Evolutionary conservation across 1,140 invertebrate species (phyloP).

Genomic region (Bemisia tabaci): DNA sequence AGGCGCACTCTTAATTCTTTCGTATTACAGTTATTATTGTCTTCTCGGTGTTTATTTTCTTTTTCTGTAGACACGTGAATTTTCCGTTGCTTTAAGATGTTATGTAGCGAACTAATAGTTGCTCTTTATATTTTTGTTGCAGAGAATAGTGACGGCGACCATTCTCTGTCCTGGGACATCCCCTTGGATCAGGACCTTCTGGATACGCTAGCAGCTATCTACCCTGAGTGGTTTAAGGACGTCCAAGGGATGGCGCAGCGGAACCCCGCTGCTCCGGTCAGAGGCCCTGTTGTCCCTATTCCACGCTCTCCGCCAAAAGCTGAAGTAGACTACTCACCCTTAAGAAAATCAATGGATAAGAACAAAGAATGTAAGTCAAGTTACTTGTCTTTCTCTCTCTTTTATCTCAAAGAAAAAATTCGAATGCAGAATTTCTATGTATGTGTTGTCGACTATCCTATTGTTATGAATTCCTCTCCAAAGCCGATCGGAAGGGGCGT

Average conservation of each 20-base stretch:
- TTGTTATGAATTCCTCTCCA: neutral
- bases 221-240: conserved; percentile 78
- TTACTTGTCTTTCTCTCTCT: too few species aligned
- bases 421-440: too few species aligned
- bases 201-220: conserved; percentile 75
- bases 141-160: conserved; percentile 7
- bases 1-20: too few species aligned
- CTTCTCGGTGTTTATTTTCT: too few species aligned
- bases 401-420: too few species aligned
- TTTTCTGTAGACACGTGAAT: too few species aligned
- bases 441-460: too few species aligned
- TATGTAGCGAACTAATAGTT: too few species aligned
- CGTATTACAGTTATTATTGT: too few species aligned
- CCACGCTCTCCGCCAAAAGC: conserved; percentile 49
- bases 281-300: conserved; percentile 8
- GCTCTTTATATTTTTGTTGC: too few species aligned
- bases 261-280: conserved; percentile 9
- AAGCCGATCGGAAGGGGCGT: neutral
- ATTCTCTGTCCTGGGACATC: conserved; percentile 65
- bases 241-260: conserved; percentile 9
- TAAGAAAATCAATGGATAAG: conserved; percentile 84
- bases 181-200: conserved; percentile 79
- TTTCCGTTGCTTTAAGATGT: too few species aligned
- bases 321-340: conserved; percentile 82
- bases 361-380: conserved; percentile 92